These are phyloP conservation scores for Galbula dea DNA, from an alignment of 2,113 vertebrate genomes.

Conservation along the genomic window DNA sequence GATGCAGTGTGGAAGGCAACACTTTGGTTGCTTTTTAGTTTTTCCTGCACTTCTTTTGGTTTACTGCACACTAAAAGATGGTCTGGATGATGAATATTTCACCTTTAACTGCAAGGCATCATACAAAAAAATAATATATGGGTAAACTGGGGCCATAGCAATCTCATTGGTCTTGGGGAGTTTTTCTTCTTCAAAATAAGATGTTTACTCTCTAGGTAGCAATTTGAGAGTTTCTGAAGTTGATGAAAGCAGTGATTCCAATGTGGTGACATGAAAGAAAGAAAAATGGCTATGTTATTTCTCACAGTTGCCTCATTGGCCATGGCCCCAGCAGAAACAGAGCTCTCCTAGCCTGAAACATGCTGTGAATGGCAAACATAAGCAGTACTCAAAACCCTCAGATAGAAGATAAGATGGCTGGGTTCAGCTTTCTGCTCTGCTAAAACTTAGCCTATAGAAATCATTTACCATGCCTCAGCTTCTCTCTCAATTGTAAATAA, in stretches of 20 bases:
- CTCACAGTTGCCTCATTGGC: background rate
- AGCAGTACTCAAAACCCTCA: background rate
- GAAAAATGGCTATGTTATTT: background rate
- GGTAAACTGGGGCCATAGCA: background rate
- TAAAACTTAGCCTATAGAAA: background rate
- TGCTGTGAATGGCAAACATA: background rate
- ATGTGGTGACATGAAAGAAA: background rate
- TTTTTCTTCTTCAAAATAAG: background rate
- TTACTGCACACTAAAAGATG: background rate
- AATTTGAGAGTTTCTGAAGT: background rate
- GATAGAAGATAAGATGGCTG: background rate
- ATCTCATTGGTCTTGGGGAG: background rate
- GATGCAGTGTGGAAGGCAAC: background rate
- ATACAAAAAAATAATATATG: background rate
- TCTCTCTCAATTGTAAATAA: background rate
- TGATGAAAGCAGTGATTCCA: background rate
- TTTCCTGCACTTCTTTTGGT: background rate
- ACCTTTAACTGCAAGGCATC: background rate
- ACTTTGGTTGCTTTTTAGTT: background rate
- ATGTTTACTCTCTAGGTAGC: background rate
- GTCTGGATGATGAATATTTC: background rate
- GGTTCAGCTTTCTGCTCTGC: background rate
- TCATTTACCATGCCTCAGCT: background rate
- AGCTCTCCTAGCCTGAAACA: background rate
- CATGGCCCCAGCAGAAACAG: background rate